Evolutionary conservation across 1,140 invertebrate species (phyloP).

Genomic region (Wiebesia pumilae): DNA sequence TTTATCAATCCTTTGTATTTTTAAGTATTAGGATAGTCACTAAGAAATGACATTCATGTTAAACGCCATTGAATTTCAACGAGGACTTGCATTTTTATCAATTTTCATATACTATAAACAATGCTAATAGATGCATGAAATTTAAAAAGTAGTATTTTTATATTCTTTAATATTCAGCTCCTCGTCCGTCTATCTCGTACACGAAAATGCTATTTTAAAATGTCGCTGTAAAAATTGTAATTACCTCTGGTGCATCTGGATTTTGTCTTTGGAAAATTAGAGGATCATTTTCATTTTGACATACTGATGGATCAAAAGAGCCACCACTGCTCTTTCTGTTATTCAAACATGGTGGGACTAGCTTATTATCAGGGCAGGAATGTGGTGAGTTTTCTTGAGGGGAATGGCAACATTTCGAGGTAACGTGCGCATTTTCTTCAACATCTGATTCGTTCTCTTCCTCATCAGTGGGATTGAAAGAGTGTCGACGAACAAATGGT

Average conservation of each 20-base stretch:
- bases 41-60: no score
- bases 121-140: no score
- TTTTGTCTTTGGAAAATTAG: slow-evolving; percentile 51
- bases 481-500: slow-evolving; percentile 33
- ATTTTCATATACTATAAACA: no score
- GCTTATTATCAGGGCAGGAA: slow-evolving; percentile 51
- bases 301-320: slow-evolving; percentile 37
- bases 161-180: no score
- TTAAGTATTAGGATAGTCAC: no score
- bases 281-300: slow-evolving; percentile 56
- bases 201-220: no score
- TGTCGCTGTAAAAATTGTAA: background rate
- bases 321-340: slow-evolving; percentile 17
- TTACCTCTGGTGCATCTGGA: slow-evolving; percentile 60
- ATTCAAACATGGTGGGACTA: background rate
- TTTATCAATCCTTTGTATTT: no score
- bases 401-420: slow-evolving; percentile 52
- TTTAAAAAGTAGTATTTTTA: no score
- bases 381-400: slow-evolving; percentile 41
- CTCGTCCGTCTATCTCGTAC: no score
- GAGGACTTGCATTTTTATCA: no score
- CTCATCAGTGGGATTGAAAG: slow-evolving; percentile 40
- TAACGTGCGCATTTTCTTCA: slow-evolving; percentile 42
- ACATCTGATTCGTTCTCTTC: slow-evolving; percentile 43
- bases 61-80: no score